Conservation (phyloP, 2,888 invertebrate species). For the Gisinianus flammeolus region DNA sequence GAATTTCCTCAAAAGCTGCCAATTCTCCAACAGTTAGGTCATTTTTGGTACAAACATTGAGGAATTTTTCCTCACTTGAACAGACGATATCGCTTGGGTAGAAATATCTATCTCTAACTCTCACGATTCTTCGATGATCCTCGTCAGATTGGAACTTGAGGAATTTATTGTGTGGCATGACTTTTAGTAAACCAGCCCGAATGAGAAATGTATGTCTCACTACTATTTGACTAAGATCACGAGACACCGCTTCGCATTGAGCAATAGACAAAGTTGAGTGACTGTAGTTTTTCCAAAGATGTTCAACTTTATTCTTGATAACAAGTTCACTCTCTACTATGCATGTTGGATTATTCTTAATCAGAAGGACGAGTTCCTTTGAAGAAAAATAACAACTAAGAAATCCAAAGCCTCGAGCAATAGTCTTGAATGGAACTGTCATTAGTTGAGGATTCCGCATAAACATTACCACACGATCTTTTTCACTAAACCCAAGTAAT, state of each 20-base stretch:
- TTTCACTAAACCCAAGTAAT: slow-evolving; percentile 42
- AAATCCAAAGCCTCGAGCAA: slow-evolving; percentile 40
- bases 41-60: slow-evolving; percentile 49
- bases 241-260: slow-evolving; percentile 40
- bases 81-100: slow-evolving; percentile 48
- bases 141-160: slow-evolving; percentile 49
- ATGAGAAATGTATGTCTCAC: slow-evolving; percentile 54
- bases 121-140: background rate
- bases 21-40: slow-evolving; percentile 47
- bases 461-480: slow-evolving; percentile 40
- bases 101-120: slow-evolving; percentile 50
- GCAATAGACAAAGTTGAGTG: slow-evolving; percentile 48
- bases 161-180: slow-evolving; percentile 47
- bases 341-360: slow-evolving; percentile 46
- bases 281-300: slow-evolving; percentile 47
- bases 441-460: slow-evolving; percentile 43
- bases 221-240: slow-evolving; percentile 43
- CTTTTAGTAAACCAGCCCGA: slow-evolving; percentile 51
- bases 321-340: slow-evolving; percentile 9
- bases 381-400: slow-evolving; percentile 47
- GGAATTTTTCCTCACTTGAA: slow-evolving; percentile 47
- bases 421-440: slow-evolving; percentile 13
- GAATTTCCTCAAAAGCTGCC: slow-evolving; percentile 55
- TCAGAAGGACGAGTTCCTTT: slow-evolving; percentile 40
- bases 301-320: slow-evolving; percentile 44